Base-by-base conservation (phyloP, 2,113 vertebrate genomes). In the Neopipo cinnamomea region DNA sequence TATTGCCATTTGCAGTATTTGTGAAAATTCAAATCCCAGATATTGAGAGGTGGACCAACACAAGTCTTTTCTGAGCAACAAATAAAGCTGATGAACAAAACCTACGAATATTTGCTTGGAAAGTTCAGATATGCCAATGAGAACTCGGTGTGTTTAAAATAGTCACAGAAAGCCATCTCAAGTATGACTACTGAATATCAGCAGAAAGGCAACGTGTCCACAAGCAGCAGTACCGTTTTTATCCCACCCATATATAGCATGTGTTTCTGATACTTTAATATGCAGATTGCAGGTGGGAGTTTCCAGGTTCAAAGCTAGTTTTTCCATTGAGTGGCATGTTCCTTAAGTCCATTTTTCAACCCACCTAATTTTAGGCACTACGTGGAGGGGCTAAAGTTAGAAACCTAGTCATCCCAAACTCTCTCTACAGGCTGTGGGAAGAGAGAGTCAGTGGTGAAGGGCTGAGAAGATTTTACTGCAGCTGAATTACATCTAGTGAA, bases 241-340 rank as follows among this genome's bases (percentile, higher is more conserved):
- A 93, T 70, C 53, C 37, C 46, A 28, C 50, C 23, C 53, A n/a
- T 79, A 73, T 41, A 88, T 62, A 91, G 66, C 42, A 65, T 53
- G 61, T 61, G 55, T 83, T 93, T 80, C 92, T 94, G 52, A 67
- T 65, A 95, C 21, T 10, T 55, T 89, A 87, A 78, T 87, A 81
- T 17, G 67, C 66, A 92, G 65, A 89, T 78, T 95, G 86, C 41
- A 87, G 49, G 89, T 92, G 77, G 93, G 86, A 78, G 87, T 87
- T 95, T 89, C 56, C 62, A 81, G 33, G 49, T 89, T 87, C 81
- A 68, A 52, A 82, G 61, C 58, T 78, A 70, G 56, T 82, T 95
- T 87, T 82, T 56, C 55, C 67, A 65, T 6, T 67, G 52, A 77
- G 39, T 63, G 21, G 42, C 84, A 71, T 31, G 56, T 78, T 74